phyloP scores from a whole-genome alignment of 1,140 invertebrate species.

The Drosophila cardini region DNA sequence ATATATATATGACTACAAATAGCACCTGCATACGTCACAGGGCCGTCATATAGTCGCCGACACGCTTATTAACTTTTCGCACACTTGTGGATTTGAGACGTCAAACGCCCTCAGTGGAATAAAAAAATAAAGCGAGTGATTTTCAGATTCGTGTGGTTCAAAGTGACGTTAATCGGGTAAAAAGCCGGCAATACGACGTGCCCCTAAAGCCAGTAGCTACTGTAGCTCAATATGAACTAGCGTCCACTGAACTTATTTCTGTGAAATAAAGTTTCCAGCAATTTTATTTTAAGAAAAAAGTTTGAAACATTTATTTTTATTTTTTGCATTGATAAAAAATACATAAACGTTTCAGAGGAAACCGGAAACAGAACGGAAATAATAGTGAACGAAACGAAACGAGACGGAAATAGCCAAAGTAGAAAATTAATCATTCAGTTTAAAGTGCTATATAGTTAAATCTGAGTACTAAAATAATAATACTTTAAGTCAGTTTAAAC shows the following conservation, averaged over 20 bases:
- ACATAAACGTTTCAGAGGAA: no score
- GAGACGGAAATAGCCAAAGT: no score
- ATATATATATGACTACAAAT: constrained; percentile 1
- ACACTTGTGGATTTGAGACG: constrained; percentile 60
- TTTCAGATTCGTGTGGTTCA: constrained; percentile 19
- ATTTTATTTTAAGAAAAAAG: no score
- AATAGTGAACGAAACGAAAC: no score
- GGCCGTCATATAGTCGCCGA: constrained; percentile 31
- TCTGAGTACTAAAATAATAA: no score
- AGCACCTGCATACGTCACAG: constrained; percentile 11
- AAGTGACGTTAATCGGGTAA: constrained; percentile 14
- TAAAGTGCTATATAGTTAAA: no score
- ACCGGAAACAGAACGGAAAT: no score
- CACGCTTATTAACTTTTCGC: constrained; percentile 57
- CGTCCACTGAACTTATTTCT: not conserved
- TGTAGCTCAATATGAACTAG: constrained; percentile 1
- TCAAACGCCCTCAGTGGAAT: not conserved
- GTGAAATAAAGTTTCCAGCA: no score
- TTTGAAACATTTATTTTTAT: no score
- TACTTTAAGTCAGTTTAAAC: no score
- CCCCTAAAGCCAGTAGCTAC: not conserved
- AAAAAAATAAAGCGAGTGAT: not conserved
- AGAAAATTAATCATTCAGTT: no score
- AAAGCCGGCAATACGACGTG: constrained; percentile 16
- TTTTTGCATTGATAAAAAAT: no score